Percentiles rank a stretch among this genome's conserved stretches.
Conservation (phyloP, 2,888 invertebrate genomes). For the Lomographa bimaculata region DNA sequence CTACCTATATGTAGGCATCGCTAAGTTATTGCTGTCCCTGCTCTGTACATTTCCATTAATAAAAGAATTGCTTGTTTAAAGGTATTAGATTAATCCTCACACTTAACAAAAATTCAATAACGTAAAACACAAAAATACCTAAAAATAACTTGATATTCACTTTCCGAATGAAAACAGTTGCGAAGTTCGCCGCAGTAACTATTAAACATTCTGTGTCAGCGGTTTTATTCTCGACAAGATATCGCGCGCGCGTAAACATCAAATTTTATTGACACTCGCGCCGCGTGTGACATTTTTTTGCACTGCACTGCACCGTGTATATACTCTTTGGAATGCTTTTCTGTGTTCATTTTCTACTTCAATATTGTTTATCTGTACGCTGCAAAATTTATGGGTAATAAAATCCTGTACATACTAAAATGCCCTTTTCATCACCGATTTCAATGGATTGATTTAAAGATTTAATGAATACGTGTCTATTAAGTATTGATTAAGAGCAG, state of each 20-base stretch:
- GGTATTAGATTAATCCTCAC: no score
- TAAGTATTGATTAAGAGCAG: no score
- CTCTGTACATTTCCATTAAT: no score
- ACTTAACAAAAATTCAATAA: constrained; percentile 1
- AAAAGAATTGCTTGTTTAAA: no score
- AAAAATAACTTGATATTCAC: constrained; percentile 41
- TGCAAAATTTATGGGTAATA: constrained; percentile 11
- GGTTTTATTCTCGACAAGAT: constrained; percentile 59
- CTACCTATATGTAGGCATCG: no score
- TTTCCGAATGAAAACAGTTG: constrained; percentile 52
- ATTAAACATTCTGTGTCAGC: no score
- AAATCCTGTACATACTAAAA: no score
- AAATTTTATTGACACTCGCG: constrained; percentile 72
- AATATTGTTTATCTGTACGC: constrained; percentile 22
- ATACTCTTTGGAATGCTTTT: constrained; percentile 37
- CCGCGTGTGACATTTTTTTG: constrained; percentile 58
- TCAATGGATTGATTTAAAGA: no score
- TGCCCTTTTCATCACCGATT: no score
- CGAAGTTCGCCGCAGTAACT: constrained; percentile 51
- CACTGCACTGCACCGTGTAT: constrained; percentile 47
- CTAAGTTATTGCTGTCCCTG: no score
- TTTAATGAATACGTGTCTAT: no score
- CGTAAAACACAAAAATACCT: constrained; percentile 22
- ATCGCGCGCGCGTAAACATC: constrained; percentile 68
- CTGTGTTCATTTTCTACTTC: constrained; percentile 34